Conservation (phyloP, 2,888 invertebrate genomes). For the Brenthis hecate region DNA sequence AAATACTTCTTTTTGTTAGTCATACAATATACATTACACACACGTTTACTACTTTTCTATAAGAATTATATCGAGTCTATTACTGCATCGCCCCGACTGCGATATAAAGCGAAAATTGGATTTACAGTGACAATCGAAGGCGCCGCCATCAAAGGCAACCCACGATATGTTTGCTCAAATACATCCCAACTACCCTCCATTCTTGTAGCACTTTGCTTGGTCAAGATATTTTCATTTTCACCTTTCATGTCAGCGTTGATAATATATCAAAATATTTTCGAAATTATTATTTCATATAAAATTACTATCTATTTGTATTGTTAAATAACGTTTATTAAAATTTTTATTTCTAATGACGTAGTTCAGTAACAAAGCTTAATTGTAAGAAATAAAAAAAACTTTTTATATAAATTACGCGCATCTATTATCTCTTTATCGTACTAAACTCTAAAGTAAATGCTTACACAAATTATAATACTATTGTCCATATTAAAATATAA, state of each 20-base stretch:
- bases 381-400: too few relatives aligned
- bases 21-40: slow-evolving; percentile 15
- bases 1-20: too few relatives aligned
- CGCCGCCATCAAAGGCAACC: slow-evolving; percentile 77
- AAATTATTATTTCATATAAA: neutral
- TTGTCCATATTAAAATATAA: too few relatives aligned
- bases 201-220: slow-evolving; percentile 46
- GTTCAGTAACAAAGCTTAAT: too few relatives aligned
- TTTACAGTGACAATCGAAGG: slow-evolving; percentile 80
- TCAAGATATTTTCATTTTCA: slow-evolving; percentile 35
- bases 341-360: too few relatives aligned
- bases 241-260: slow-evolving; percentile 25
- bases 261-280: slow-evolving; percentile 7
- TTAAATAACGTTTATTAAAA: too few relatives aligned
- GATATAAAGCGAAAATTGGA: slow-evolving; percentile 81
- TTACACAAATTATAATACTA: too few relatives aligned
- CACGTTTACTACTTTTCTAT: slow-evolving; percentile 21
- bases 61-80: slow-evolving; percentile 37
- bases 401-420: too few relatives aligned
- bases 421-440: too few relatives aligned
- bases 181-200: slow-evolving; percentile 65
- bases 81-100: slow-evolving; percentile 60
- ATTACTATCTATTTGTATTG: too few relatives aligned
- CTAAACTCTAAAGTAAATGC: too few relatives aligned
- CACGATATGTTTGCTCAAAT: slow-evolving; percentile 73